A percentile compares a stretch with the other conserved stretches of the same genome.
Conservation (phyloP, 1,140 invertebrate genomes). For the Cephus cinctus region DNA sequence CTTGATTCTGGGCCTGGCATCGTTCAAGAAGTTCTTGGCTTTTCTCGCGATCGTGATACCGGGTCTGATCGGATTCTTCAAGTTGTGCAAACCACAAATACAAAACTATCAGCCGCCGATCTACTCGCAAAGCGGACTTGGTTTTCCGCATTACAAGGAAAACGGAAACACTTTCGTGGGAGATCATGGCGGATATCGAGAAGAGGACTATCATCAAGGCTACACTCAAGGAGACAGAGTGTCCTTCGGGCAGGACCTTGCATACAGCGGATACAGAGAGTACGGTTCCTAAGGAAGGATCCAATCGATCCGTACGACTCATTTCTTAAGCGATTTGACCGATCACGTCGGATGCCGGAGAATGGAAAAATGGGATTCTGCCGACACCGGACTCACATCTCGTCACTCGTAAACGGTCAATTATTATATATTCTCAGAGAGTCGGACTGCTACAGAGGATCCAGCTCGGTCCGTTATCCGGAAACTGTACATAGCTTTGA, state of each 20-base stretch:
- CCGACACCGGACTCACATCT: too few relatives aligned
- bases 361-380: too few relatives aligned
- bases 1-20: constrained; percentile 75
- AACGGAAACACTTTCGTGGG: constrained; percentile 29
- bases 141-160: constrained; percentile 56
- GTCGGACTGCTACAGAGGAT: too few relatives aligned
- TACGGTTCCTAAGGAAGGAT: too few relatives aligned
- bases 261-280: constrained; percentile 67
- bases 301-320: too few relatives aligned
- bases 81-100: constrained; percentile 65
- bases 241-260: constrained; percentile 66
- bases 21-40: constrained; percentile 79
- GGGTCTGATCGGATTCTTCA: constrained; percentile 77
- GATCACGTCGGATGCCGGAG: too few relatives aligned
- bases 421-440: too few relatives aligned
- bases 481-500: too few relatives aligned
- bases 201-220: constrained; percentile 37
- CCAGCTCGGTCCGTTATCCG: too few relatives aligned
- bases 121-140: constrained; percentile 59
- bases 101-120: constrained; percentile 46
- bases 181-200: constrained; percentile 22
- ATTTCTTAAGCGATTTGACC: too few relatives aligned
- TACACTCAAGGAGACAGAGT: constrained; percentile 50
- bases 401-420: too few relatives aligned
- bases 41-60: constrained; percentile 75